Conservation (phyloP, 1,140 invertebrate genomes). For the Anadara kagoshimensis region DNA sequence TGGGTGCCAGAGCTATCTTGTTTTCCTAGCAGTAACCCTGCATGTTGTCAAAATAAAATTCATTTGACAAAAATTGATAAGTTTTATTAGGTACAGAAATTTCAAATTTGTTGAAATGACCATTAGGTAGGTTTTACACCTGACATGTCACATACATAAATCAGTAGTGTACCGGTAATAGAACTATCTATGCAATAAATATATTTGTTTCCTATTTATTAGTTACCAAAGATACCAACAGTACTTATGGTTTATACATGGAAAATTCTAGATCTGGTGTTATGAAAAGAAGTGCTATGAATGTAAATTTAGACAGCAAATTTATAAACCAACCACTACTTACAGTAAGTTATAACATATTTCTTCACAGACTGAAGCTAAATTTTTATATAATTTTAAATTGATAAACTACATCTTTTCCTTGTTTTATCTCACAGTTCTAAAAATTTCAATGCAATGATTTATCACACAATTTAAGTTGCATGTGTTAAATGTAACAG, state of each 20-base stretch:
- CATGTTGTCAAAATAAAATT: not conserved
- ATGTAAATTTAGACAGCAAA: conserved; percentile 57
- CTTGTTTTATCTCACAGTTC: not conserved
- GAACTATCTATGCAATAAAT: not conserved
- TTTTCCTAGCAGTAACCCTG: not conserved
- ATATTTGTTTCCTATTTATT: conserved; percentile 26
- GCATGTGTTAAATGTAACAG: too few relatives aligned
- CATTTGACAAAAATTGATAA: not conserved
- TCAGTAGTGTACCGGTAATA: not conserved
- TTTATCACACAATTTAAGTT: too few relatives aligned
- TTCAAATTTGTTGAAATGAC: too few relatives aligned
- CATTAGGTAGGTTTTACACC: too few relatives aligned
- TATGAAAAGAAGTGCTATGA: conserved; percentile 71
- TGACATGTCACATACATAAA: too few relatives aligned
- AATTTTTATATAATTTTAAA: too few relatives aligned
- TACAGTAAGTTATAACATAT: conserved; percentile 50
- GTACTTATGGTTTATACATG: conserved; percentile 67
- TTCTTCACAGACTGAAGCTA: too few relatives aligned
- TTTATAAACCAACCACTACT: conserved; percentile 55
- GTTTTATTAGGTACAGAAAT: too few relatives aligned
- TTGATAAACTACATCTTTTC: too few relatives aligned
- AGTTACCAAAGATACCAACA: conserved; percentile 63
- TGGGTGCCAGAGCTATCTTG: too few relatives aligned
- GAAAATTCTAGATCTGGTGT: conserved; percentile 67
- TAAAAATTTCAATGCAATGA: not conserved